Evolutionary conservation across 2,113 vertebrate species (phyloP).

Genomic region (Gymnogyps californianus): DNA sequence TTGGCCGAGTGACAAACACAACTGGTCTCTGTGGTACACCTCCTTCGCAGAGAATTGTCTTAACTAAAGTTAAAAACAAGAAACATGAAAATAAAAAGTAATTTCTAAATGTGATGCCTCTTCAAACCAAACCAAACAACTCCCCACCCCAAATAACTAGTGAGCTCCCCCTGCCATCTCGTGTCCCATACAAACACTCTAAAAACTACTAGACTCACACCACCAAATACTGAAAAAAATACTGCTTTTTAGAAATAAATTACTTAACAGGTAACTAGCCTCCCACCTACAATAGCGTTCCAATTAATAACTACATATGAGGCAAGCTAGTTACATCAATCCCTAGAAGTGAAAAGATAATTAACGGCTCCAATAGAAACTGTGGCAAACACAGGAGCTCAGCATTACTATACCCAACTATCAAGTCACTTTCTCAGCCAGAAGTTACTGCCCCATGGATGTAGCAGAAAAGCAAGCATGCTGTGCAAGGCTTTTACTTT

Average conservation of each 20-base stretch:
- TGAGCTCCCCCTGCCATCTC: neutral
- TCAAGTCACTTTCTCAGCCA: neutral
- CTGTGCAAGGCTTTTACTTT: neutral
- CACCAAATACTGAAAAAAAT: neutral
- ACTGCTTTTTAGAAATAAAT: neutral
- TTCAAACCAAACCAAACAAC: neutral
- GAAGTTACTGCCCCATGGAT: accelerated
- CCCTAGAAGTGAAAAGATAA: neutral
- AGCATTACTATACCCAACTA: neutral
- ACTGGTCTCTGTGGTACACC: conserved; percentile 94
- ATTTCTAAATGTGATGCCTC: neutral
- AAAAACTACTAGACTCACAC: neutral
- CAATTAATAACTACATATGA: neutral
- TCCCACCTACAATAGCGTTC: neutral
- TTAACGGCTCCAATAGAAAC: neutral
- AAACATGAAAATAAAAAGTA: neutral
- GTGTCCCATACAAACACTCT: neutral
- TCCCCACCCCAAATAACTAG: neutral
- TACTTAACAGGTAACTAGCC: neutral
- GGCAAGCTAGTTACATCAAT: neutral
- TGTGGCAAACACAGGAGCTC: neutral
- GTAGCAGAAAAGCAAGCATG: neutral
- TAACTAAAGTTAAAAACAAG: conserved; percentile 75
- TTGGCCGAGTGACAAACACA: conserved; percentile 88
- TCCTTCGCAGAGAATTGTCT: conserved; percentile 86